Percentiles rank a stretch among this genome's conserved stretches.
phyloP scores from a whole-genome alignment of 2,797 vertebrate genomes.

The Triplophysa yarkandensis region DNA sequence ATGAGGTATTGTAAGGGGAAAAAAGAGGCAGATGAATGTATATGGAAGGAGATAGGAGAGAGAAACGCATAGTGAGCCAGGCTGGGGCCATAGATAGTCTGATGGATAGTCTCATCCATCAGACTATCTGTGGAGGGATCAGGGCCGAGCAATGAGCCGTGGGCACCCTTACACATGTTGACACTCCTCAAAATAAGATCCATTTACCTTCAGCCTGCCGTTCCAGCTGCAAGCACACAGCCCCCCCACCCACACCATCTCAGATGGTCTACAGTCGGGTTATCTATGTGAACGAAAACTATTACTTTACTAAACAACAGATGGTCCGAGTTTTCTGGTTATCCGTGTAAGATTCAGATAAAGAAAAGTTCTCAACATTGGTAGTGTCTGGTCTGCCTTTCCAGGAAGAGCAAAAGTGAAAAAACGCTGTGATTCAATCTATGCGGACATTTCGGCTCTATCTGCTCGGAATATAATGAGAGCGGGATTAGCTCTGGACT shows the following conservation, averaged over 20 bases:
- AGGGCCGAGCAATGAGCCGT: constrained; percentile 78
- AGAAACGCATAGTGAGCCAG: constrained; percentile 49
- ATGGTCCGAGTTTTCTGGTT: constrained; percentile 19
- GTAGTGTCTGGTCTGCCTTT: constrained; percentile 37
- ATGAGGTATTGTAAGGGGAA: constrained; percentile 36
- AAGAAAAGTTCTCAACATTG: constrained; percentile 19
- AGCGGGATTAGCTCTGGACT: constrained; percentile 57
- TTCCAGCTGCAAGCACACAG: constrained; percentile 55
- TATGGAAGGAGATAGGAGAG: constrained; percentile 45
- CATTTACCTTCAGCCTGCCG: constrained; percentile 73
- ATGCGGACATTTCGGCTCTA: constrained; percentile 47
- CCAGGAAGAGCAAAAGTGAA: constrained; percentile 20
- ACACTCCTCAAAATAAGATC: constrained; percentile 82
- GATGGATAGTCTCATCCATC: constrained; percentile 81
- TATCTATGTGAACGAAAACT: constrained; percentile 35
- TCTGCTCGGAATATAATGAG: constrained; percentile 57
- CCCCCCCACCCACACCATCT: constrained; percentile 4
- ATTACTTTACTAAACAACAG: constrained; percentile 31
- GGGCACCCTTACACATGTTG: constrained; percentile 80
- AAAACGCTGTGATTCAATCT: constrained; percentile 44
- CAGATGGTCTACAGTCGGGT: constrained; percentile 17
- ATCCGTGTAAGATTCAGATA: constrained; percentile 42
- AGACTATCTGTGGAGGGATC: constrained; percentile 72
- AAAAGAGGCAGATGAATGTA: constrained; percentile 38
- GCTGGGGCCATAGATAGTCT: too few relatives aligned